Evolutionary conservation across 1,140 invertebrate genomes (phyloP), one percentile per base, ranked within the genome.

Genomic region (Papilio polyxenes): DNA sequence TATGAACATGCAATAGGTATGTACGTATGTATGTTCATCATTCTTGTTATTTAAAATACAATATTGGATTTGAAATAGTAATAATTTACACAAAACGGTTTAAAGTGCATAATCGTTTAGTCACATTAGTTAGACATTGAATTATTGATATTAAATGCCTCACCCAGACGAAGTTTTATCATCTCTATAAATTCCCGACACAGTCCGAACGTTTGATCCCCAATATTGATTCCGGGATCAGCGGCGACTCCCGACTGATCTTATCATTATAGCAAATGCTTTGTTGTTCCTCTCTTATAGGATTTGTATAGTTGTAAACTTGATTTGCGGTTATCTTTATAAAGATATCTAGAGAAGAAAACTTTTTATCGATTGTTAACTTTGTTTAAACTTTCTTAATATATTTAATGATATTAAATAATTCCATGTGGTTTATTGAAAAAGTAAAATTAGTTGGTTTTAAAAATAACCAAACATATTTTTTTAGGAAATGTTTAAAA

Each of bases 221-320:
- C 86, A 88, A 92, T 93, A 93, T 93, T 93, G 92, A 93, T 93
- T 93, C 87, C 81, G 84, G 88, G 90, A 89, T 92, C 89, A 91
- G 85, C 76, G 86, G 80, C 79, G 87, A 81, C 84, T 88, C 83
- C 80, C 77, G 85, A 81, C 78, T 69, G 89, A 92, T 92, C 87
- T 90, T 93, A 93, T 93, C 92, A 91, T 92, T 91, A 88, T 91
- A 92, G 91, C 91, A 92, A 92, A 92, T 91, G 87, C 85, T 85
- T 84, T 86, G 81, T 84, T 81, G 79, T 87, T 84, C 83, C 85
- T 84, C 86, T 82, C 82, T 83, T 87, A 81, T 75, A 84, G 83
- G 86, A 87, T 88, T 85, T 86, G 72, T 87, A 83, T 83, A 80
- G 86, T 83, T 80, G 78, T 49, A 80, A 80, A 80, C 59, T 80